A percentile compares a stretch with the other conserved stretches of the same genome.
Evolutionary conservation across 2,113 vertebrate species (phyloP).

Genomic region (Arenaria interpres): DNA sequence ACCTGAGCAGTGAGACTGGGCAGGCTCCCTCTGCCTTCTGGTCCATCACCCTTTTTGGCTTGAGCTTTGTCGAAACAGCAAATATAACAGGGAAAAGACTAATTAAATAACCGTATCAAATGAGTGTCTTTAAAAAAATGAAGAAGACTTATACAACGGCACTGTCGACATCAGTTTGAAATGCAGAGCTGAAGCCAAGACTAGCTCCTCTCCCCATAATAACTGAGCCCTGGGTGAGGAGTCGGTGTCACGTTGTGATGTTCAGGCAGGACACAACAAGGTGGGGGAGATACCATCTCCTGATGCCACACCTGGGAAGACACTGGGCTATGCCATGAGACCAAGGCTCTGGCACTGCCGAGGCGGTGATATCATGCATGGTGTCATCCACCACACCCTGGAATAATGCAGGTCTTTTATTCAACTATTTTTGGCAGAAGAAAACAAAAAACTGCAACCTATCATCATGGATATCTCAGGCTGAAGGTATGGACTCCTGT

Average conservation of each 20-base stretch:
- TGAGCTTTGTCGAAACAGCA: background rate
- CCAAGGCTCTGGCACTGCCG: background rate
- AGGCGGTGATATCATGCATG: background rate
- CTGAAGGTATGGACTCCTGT: background rate
- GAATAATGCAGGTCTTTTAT: background rate
- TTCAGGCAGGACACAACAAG: slow-evolving; percentile 7
- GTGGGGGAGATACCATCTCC: background rate
- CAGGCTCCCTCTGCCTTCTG: background rate
- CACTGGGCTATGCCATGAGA: background rate
- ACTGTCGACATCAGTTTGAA: background rate
- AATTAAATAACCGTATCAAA: background rate
- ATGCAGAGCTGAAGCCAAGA: background rate
- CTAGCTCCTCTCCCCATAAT: background rate
- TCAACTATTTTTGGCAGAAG: background rate
- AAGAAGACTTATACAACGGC: background rate
- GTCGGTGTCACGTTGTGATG: background rate
- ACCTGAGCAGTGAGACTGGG: background rate
- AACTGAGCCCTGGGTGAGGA: background rate
- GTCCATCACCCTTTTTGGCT: background rate
- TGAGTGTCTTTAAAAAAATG: background rate
- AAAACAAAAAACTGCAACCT: background rate
- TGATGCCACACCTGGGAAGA: slow-evolving; percentile 17
- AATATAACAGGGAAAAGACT: background rate
- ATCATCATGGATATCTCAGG: background rate
- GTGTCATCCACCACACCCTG: slow-evolving; percentile 47